A percentile compares a stretch with the other conserved stretches of the same genome.
phyloP scores from a whole-genome alignment of 1,140 invertebrate species.

The Cataglyphis hispanica region DNA sequence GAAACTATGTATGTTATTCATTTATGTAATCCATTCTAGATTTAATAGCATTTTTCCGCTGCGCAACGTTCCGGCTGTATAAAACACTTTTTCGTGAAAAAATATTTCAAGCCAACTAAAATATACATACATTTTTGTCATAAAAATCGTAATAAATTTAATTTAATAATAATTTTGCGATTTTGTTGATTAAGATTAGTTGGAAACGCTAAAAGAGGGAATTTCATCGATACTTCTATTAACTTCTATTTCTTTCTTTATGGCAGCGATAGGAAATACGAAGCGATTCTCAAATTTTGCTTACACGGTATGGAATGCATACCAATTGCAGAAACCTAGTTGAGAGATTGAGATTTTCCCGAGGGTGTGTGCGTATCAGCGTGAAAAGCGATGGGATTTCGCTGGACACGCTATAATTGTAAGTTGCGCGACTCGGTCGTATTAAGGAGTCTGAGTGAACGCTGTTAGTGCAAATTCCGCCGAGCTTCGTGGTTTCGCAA shows the following conservation, averaged over 20 bases:
- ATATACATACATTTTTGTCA: too few species aligned
- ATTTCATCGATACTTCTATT: constrained; percentile 26
- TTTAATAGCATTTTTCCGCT: neutral
- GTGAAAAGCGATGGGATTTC: constrained; percentile 24
- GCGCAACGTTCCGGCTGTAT: neutral
- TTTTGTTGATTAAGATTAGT: constrained; percentile 1
- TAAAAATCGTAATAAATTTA: neutral
- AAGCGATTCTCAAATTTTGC: constrained; percentile 44
- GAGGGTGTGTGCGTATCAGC: constrained; percentile 11
- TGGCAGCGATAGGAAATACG: neutral
- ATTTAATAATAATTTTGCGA: neutral
- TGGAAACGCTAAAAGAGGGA: neutral
- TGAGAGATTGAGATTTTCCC: constrained; percentile 50
- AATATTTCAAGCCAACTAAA: neutral
- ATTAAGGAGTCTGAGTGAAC: constrained; percentile 71
- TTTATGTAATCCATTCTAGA: neutral
- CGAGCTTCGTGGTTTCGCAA: constrained; percentile 74
- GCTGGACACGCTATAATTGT: constrained; percentile 57
- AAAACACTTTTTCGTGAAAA: neutral
- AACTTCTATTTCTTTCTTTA: neutral
- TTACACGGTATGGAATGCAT: constrained; percentile 31
- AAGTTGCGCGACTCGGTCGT: constrained; percentile 58
- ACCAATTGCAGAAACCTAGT: constrained; percentile 33
- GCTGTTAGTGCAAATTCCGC: constrained; percentile 78
- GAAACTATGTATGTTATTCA: neutral